Evolutionary conservation across 2,797 vertebrate genomes (phyloP).

Genomic region (Ptychobarbus kaznakovi): DNA sequence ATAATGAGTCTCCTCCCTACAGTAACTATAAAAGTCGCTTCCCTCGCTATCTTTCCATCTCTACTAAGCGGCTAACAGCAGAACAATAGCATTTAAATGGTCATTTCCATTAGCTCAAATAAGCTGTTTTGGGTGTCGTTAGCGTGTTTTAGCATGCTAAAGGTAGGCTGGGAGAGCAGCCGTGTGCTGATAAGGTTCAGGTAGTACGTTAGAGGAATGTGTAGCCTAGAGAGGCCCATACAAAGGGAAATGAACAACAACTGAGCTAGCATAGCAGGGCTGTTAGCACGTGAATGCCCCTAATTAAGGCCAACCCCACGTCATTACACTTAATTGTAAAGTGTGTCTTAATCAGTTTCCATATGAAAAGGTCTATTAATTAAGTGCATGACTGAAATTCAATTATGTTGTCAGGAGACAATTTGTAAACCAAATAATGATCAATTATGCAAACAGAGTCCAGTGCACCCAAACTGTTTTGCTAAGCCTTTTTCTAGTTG

Average conservation of each 20-base stretch:
- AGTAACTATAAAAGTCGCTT: constrained; percentile 59
- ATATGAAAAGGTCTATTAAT: constrained; percentile 96
- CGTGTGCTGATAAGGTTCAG: constrained; percentile 59
- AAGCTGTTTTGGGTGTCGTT: constrained; percentile 54
- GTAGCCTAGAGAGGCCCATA: constrained; percentile 88
- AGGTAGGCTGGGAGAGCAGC: constrained; percentile 67
- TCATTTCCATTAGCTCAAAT: constrained; percentile 62
- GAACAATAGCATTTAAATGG: constrained; percentile 60
- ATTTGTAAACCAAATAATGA: constrained; percentile 84
- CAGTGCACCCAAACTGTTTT: constrained; percentile 57
- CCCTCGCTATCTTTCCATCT: constrained; percentile 57
- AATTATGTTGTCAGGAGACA: constrained; percentile 86
- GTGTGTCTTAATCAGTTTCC: constrained; percentile 92
- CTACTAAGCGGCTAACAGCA: constrained; percentile 57
- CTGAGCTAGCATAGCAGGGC: constrained; percentile 86
- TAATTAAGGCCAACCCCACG: constrained; percentile 86
- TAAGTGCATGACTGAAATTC: constrained; percentile 88
- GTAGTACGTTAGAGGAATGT: constrained; percentile 79
- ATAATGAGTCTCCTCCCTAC: constrained; percentile 62
- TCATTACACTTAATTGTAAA: constrained; percentile 90
- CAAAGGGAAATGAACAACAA: constrained; percentile 91
- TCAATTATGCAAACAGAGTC: constrained; percentile 78
- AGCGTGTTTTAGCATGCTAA: constrained; percentile 54
- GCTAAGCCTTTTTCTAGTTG: constrained; percentile 17
- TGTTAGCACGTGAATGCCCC: constrained; percentile 94